These are phyloP conservation scores for Spinus pinus DNA, from an alignment of 2,797 vertebrate species.

Conservation along the genomic window DNA sequence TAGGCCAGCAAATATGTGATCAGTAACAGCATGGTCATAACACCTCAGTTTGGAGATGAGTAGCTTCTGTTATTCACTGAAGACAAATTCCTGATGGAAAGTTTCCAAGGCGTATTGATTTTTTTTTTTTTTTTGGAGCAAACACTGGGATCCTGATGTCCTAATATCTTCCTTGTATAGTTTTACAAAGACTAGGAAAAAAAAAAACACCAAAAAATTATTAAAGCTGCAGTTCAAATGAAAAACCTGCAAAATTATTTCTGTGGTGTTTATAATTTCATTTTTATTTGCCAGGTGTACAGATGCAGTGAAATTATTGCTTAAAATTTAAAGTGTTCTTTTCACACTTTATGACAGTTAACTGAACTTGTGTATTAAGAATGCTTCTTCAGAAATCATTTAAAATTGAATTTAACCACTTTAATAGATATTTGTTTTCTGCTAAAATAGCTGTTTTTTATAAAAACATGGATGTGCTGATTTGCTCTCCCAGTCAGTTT, in stretches of 20 bases:
- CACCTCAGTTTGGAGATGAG: background rate
- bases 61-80: background rate
- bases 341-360: background rate
- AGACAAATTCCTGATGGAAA: background rate
- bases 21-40: accelerated
- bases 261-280: background rate
- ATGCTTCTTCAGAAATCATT: background rate
- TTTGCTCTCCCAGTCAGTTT: background rate
- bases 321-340: background rate
- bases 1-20: background rate
- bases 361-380: background rate
- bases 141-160: background rate
- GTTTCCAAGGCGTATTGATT: background rate
- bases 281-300: background rate
- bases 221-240: background rate
- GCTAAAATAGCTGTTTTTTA: background rate
- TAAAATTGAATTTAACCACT: background rate
- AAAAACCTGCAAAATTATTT: background rate
- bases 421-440: background rate
- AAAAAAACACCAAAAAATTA: background rate
- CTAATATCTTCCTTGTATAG: background rate
- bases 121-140: slow-evolving; percentile 3
- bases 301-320: background rate
- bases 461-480: background rate
- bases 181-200: background rate